Base-by-base conservation (phyloP, 2,888 invertebrate genomes). In the Branchellion lobata region DNA sequence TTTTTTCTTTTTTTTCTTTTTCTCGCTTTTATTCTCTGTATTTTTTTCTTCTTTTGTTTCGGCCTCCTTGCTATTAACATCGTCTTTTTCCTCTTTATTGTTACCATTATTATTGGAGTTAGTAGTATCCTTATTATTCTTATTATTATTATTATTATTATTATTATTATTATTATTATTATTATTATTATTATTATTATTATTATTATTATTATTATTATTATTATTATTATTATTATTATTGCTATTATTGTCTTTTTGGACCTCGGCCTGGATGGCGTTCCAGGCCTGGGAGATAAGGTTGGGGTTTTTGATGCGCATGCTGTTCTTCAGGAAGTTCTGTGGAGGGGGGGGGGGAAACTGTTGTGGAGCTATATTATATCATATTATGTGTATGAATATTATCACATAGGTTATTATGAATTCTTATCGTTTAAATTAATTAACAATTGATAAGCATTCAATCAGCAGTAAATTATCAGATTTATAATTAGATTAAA, bases 261-360 rank as follows among this genome's bases (percentile, higher is more conserved):
- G 51, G 40, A 74, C 24, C 40, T 72, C 51, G n/a, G 51, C 51
- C 40, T 74, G 40, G 40, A 74, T 74, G 29, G 40, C 51, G 24
- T 29, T n/a, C 40, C 40, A 51, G 21, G 40, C 51, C 29, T 11
- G 8, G 8, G 3, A 5, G 2, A 71, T 33, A 11, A 74, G 1
- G 14, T 57, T 57, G 21, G 5, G 11, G 24, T 57, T 57, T n/a
- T n/a, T 57, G 21, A 57, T 57, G 11, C 61, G 5, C 61, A 57
- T 57, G 61, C 61, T 57, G 24, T 57, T 57, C 61, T 57, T 57
- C 61, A 57, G 21, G 24, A 57, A 57, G 24, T 57, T 57, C 61
- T 57, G 61, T 57, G 5, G 24, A 14, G 61, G 21, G 8, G 40
- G n/a, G n/a, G n/a, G n/a, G n/a, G n/a, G n/a, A n/a, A n/a, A n/a